Evolutionary conservation across 2,797 vertebrate species (phyloP), one percentile per base, ranked within the genome.

Genomic region (Momotus momota): DNA sequence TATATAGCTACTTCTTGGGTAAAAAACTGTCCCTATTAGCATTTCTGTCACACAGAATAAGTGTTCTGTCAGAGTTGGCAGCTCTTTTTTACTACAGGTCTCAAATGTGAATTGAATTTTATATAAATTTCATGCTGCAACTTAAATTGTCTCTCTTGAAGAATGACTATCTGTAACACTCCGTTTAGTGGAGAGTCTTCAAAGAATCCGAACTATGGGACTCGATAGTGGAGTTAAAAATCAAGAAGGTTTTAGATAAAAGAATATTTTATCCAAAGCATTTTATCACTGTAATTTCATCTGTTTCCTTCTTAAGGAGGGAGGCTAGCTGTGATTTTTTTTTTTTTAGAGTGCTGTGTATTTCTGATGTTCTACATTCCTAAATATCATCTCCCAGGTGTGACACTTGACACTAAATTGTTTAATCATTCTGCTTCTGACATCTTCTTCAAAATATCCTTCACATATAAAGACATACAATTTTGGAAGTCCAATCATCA

Each of bases 71-170:
- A 62, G 51, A 84, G 80, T 86, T 81, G 80, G 85, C 61, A 88
- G 72, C 51, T 93, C 65, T 72, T 89, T 92, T 92, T 91, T 88
- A 83, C 75, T 90, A 67, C 57, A 64, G 69, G 61, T 94, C 90
- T 94, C 93, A 93, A 90, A 93, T 88, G 85, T 88, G 94, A 90
- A 91, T 94, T 94, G 87, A 93, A 94, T 95, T 94, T 93, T 88
- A 52, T 90, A 93, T 83, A 90, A 93, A 96, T 93, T 95, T 91
- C 93, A 86, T 91, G 65, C 72, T 90, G 82, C 0, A 35, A 72
- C 29, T 96, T 83, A 94, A 94, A 94, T 93, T 78, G 70, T 91
- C 69, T 90, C 27, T 33, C 57, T 61, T 86, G 79, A 88, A 95
- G 85, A 78, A 93, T 33, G 85, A 58, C 82, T 94, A 81, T 69